Base-by-base conservation (phyloP, 2,797 vertebrate species). In the Austrolebias charrua region DNA sequence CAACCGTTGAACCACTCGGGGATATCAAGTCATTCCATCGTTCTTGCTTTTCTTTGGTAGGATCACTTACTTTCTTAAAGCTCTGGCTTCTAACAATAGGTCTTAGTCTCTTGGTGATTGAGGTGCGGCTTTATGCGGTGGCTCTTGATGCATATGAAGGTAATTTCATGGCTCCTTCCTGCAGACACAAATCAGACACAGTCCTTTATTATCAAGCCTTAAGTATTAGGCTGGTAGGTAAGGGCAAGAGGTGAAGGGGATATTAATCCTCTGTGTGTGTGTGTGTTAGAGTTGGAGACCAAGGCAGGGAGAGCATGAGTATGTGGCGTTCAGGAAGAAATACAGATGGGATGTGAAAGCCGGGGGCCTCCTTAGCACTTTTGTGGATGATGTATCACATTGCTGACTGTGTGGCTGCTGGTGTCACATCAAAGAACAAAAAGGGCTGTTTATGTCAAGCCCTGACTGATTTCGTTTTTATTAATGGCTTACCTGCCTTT, bases 391-490 rank as follows among this genome's bases (percentile, higher is more conserved):
- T 85, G 66, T 86, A 88, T 86, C 81, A 79, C 55, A 19, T 87
- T 75, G 71, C 83, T 9, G 52, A 76, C 80, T 85, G 74, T 59
- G 79, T 66, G 76, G 82, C 82, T 76, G 76, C 81, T 70, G 81
- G 84, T 73, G 51, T 86, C 75, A 76, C 84, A 88, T 92, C 86
- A 86, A 87, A 91, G 90, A 90, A 92, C 89, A 92, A 89, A 92
- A 89, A 88, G 88, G 82, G 74, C 75, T 91, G 84, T 91, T 93
- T 92, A 92, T 92, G 85, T 90, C 90, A 80, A 82, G 73, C 65
- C 38, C 62, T 73, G 87, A 83, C 81, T 90, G 88, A 92, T 91
- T 89, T 85, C 70, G 42, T 84, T 86, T 90, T 91, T 90, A 91
- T 92, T 90, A 90, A 91, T 89, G 84, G 87, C 82, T 78, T 73